A percentile compares a stretch with the other conserved stretches of the same genome.
phyloP scores from a whole-genome alignment of 1,140 invertebrate genomes.

The Musca domestica region DNA sequence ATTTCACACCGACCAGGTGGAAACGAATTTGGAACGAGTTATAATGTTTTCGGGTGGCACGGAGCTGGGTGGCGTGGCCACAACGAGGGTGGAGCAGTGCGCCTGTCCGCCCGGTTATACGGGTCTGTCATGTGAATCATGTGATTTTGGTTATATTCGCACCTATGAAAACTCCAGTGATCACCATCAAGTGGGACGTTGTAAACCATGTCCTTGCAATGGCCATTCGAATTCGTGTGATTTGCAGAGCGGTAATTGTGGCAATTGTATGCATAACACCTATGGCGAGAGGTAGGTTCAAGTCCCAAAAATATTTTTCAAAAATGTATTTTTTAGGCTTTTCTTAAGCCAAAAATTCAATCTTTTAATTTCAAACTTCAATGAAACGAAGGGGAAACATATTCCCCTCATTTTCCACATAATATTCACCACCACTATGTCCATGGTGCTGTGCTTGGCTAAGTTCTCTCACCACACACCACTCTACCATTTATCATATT shows the following conservation, averaged over 20 bases:
- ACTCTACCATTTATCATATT: background rate
- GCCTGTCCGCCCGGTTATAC: conserved; percentile 65
- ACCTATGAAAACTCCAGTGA: conserved; percentile 62
- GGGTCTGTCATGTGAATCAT: conserved; percentile 82
- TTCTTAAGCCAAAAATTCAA: too few relatives aligned
- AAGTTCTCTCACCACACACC: background rate
- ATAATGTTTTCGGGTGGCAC: conserved; percentile 48
- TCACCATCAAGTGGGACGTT: conserved; percentile 62
- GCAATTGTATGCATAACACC: conserved; percentile 68
- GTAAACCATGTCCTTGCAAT: conserved; percentile 86
- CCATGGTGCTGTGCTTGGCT: background rate
- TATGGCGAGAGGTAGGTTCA: conserved; percentile 58
- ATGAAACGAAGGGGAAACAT: too few relatives aligned
- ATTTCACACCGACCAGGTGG: conserved; percentile 92
- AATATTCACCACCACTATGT: background rate
- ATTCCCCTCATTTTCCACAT: background rate
- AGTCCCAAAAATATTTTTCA: background rate
- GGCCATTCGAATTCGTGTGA: conserved; percentile 84
- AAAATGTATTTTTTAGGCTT: too few relatives aligned
- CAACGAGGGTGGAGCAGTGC: conserved; percentile 62
- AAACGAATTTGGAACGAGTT: conserved; percentile 62
- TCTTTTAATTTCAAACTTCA: too few relatives aligned
- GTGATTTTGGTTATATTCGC: conserved; percentile 80
- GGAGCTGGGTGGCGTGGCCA: conserved; percentile 37
- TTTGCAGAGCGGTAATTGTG: conserved; percentile 73